Conservation (phyloP, 2,113 vertebrate species). For the Dromiciops gliroides region DNA sequence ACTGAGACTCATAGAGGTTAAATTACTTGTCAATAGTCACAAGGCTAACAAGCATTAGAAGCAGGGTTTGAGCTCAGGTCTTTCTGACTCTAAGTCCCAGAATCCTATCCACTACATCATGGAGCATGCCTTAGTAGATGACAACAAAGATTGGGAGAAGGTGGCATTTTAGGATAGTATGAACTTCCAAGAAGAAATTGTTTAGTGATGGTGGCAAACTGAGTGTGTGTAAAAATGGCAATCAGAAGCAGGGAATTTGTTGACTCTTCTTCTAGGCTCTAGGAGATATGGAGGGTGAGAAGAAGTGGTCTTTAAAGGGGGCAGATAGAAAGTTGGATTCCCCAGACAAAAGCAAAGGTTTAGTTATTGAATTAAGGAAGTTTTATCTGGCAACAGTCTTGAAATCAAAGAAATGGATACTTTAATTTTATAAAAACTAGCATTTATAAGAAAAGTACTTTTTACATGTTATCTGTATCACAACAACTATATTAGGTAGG, state of each 20-base stretch:
- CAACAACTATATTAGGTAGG: neutral
- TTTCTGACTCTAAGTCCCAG: neutral
- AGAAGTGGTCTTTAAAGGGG: neutral
- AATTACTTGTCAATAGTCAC: neutral
- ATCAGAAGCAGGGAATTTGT: neutral
- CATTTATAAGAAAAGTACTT: no score
- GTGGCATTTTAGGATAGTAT: neutral
- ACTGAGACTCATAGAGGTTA: neutral
- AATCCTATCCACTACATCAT: neutral
- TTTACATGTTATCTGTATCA: neutral
- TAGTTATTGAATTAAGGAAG: neutral
- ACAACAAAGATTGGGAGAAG: neutral
- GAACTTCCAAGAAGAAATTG: neutral
- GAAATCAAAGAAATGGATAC: neutral
- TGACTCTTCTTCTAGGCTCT: neutral
- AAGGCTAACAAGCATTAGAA: neutral
- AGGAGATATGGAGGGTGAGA: neutral
- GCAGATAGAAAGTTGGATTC: neutral
- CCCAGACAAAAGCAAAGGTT: neutral
- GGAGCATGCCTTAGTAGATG: neutral
- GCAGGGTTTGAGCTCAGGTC: neutral
- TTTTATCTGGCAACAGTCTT: neutral
- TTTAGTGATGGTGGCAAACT: neutral
- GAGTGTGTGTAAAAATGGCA: neutral
- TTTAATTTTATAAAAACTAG: neutral